Percentiles rank a stretch among this genome's conserved stretches.
These are phyloP conservation scores for Esox lucius DNA, from an alignment of 2,797 vertebrate genomes.

Conservation along the genomic window DNA sequence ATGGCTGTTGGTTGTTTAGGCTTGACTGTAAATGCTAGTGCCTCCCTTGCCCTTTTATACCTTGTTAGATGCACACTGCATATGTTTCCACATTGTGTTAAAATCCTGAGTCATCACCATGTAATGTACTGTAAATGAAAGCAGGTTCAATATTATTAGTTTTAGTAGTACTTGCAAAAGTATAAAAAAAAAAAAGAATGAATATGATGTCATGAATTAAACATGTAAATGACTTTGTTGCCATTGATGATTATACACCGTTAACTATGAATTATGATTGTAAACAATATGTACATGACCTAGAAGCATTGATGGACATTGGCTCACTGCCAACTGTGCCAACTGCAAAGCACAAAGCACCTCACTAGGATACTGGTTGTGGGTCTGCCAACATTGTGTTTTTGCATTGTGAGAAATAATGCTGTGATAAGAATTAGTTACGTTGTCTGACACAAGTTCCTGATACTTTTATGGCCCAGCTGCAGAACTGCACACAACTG, in stretches of 20 bases:
- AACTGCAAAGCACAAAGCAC: neutral
- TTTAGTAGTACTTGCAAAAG: neutral
- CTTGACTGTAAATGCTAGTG: neutral
- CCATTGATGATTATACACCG: neutral
- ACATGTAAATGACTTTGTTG: neutral
- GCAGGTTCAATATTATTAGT: constrained; percentile 1
- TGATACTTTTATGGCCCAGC: neutral
- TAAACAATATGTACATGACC: neutral
- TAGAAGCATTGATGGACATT: neutral
- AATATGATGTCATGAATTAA: neutral
- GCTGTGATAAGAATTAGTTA: neutral
- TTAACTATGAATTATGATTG: neutral
- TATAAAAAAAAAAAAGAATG: neutral
- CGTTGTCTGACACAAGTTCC: neutral
- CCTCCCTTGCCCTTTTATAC: constrained; percentile 10
- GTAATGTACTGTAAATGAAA: neutral
- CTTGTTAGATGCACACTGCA: neutral
- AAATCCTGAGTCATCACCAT: constrained; percentile 16
- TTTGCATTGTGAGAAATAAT: neutral
- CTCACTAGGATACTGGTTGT: neutral
- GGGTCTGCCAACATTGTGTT: neutral
- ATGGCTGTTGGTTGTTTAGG: neutral
- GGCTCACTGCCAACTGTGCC: neutral
- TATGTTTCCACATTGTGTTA: constrained; percentile 2
- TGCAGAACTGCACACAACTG: neutral